phyloP scores from a whole-genome alignment of 2,113 vertebrate species.

The Nothoprocta pentlandii region DNA sequence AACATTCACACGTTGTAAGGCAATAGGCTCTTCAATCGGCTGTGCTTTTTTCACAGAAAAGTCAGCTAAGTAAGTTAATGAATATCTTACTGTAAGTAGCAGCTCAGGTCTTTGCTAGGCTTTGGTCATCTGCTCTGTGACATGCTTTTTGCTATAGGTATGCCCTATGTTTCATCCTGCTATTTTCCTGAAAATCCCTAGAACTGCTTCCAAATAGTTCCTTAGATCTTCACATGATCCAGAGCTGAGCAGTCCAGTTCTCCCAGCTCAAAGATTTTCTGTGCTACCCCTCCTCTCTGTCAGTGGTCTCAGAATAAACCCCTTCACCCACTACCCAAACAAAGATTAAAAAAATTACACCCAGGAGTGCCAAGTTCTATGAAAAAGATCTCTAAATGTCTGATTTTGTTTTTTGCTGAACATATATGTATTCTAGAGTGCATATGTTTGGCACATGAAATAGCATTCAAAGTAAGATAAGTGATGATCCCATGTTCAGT shows the following conservation, averaged over 20 bases:
- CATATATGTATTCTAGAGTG: not conserved
- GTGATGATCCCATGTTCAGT: not conserved
- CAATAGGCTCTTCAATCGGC: rapidly evolving
- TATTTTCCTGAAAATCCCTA: not conserved
- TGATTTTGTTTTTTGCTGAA: not conserved
- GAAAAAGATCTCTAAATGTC: not conserved
- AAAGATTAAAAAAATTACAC: not conserved
- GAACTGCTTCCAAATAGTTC: not conserved
- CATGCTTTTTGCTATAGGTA: not conserved
- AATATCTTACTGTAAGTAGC: rapidly evolving
- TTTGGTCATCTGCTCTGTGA: rapidly evolving
- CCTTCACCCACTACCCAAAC: not conserved
- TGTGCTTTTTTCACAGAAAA: not conserved
- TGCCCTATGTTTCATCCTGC: not conserved
- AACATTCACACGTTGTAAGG: not conserved
- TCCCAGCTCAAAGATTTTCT: not conserved
- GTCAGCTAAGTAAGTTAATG: not conserved
- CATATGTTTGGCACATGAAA: not conserved
- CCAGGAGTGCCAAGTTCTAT: not conserved
- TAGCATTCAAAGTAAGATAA: not conserved
- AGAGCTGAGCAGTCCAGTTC: not conserved
- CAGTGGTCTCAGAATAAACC: not conserved
- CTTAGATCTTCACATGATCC: not conserved
- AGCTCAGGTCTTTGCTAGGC: not conserved
- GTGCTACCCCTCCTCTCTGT: not conserved